phyloP scores from a whole-genome alignment of 2,888 invertebrate genomes.

The Rotaria macrura region DNA sequence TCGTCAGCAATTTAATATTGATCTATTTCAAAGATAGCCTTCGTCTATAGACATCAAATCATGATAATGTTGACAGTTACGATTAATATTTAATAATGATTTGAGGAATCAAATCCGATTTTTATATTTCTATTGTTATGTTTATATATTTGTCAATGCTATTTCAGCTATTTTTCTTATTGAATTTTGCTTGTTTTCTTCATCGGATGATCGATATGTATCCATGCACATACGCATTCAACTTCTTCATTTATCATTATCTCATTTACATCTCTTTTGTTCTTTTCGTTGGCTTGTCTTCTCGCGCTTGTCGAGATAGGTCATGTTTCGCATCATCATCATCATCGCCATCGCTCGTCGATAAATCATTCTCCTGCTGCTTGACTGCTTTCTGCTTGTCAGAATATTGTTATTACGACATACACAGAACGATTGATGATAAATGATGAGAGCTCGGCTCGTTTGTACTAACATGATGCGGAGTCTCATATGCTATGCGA shows the following conservation, averaged over 20 bases:
- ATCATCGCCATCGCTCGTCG: conserved; percentile 12
- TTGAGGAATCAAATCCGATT: background rate
- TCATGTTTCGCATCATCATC: conserved; percentile 11
- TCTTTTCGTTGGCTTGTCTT: background rate
- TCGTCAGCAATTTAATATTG: background rate
- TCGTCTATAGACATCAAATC: background rate
- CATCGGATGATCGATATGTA: background rate
- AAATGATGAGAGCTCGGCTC: conserved; percentile 9
- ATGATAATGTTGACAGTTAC: background rate
- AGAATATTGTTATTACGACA: conserved; percentile 15
- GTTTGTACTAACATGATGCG: background rate
- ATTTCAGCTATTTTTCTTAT: background rate
- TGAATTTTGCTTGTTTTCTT: background rate
- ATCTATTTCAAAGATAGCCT: background rate
- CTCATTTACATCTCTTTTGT: conserved; percentile 15
- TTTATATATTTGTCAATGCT: background rate
- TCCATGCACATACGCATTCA: background rate
- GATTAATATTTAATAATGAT: background rate
- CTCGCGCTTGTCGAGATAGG: conserved; percentile 15
- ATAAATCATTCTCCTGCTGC: conserved; percentile 4
- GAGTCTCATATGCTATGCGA: background rate
- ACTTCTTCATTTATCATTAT: conserved; percentile 8
- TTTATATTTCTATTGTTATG: background rate
- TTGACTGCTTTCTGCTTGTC: conserved; percentile 12
- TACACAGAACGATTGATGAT: conserved; percentile 12